Evolutionary conservation across 2,113 vertebrate species (phyloP).

Genomic region (Upupa epops): DNA sequence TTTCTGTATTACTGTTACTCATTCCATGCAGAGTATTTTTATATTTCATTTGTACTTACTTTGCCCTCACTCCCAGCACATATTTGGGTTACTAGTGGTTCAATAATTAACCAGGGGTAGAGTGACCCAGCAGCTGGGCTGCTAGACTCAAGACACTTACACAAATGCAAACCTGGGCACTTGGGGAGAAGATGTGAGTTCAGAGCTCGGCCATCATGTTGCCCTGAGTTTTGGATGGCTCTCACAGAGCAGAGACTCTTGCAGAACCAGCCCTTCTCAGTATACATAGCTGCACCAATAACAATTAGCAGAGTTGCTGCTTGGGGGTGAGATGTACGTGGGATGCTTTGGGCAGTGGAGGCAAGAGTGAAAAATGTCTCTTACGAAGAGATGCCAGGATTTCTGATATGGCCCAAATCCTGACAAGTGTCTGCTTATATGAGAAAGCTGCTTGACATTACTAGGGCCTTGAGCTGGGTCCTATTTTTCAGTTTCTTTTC

Average conservation of each 20-base stretch:
- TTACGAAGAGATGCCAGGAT: not conserved
- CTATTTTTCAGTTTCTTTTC: too few relatives aligned
- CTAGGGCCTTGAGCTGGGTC: not conserved
- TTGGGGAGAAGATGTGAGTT: not conserved
- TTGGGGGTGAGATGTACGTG: not conserved
- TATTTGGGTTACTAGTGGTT: not conserved
- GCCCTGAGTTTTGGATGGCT: not conserved
- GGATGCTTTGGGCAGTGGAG: not conserved
- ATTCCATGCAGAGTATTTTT: not conserved
- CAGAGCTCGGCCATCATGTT: not conserved
- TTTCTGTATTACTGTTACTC: constrained; percentile 8
- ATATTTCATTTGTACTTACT: not conserved
- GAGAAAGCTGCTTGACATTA: not conserved
- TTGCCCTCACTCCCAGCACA: not conserved
- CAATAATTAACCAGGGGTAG: not conserved
- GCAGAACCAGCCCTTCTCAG: not conserved
- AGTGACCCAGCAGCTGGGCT: not conserved
- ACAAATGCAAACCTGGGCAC: not conserved
- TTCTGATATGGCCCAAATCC: not conserved
- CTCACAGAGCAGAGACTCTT: not conserved
- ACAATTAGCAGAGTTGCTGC: not conserved
- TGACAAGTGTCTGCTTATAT: not conserved
- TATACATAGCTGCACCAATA: not conserved
- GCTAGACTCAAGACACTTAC: not conserved
- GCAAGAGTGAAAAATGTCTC: not conserved